Evolutionary conservation across 2,113 vertebrate species (phyloP).

Genomic region (Beaufortia kweichowensis): DNA sequence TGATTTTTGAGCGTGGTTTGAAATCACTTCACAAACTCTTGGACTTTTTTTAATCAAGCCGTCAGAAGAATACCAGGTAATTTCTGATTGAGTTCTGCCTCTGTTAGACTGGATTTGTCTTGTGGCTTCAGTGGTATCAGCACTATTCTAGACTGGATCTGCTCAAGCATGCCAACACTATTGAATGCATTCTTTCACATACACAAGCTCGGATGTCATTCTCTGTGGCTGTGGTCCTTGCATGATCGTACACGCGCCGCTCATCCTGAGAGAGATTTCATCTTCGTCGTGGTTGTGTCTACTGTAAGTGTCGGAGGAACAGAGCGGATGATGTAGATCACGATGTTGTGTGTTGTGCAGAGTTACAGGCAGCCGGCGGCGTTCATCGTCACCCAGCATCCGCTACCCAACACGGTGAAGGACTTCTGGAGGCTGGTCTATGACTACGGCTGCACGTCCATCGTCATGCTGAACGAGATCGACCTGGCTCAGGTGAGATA

Average conservation of each 20-base stretch:
- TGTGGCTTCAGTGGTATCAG: slow-evolving; percentile 73
- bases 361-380: slow-evolving; percentile 98
- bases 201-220: not conserved
- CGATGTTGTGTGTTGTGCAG: slow-evolving; percentile 66
- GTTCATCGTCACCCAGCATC: slow-evolving; percentile 97
- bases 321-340: not conserved
- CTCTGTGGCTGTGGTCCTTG: not conserved
- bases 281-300: slow-evolving; percentile 3
- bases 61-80: slow-evolving; percentile 83
- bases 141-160: slow-evolving; percentile 39
- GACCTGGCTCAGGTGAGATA: slow-evolving; percentile 90
- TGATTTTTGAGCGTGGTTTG: slow-evolving; percentile 47
- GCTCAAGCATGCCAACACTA: slow-evolving; percentile 46
- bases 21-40: slow-evolving; percentile 66
- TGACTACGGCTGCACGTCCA: slow-evolving; percentile 95
- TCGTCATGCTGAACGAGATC: slow-evolving; percentile 98
- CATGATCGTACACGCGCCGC: not conserved
- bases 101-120: slow-evolving; percentile 82
- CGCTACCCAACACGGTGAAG: slow-evolving; percentile 96
- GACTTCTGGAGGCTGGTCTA: slow-evolving; percentile 99
- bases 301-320: not conserved
- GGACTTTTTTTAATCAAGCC: slow-evolving; percentile 81
- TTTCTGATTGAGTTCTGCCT: slow-evolving; percentile 52
- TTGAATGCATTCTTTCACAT: slow-evolving; percentile 5
- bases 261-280: not conserved